Evolutionary conservation across 2,888 invertebrate species (phyloP).

Genomic region (Mesoligia furuncula): DNA sequence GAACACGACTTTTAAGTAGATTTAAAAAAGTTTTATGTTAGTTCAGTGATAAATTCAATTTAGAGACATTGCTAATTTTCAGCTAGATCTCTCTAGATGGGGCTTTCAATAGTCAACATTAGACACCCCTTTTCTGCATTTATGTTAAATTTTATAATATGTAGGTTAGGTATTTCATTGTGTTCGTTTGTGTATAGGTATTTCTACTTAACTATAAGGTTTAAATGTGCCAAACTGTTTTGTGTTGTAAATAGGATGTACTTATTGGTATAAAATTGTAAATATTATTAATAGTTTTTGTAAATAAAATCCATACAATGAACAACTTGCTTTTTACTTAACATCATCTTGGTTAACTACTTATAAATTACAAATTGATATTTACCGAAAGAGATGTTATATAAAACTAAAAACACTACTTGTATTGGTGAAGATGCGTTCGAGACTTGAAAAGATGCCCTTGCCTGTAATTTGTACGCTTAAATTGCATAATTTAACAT

Average conservation of each 20-base stretch:
- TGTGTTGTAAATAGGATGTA: too few relatives aligned
- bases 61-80: background rate
- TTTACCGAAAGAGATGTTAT: background rate
- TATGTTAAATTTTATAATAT: background rate
- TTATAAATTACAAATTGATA: too few relatives aligned
- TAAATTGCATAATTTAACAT: too few relatives aligned
- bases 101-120: background rate
- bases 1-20: too few relatives aligned
- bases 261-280: conserved; percentile 29
- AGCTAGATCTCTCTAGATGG: background rate
- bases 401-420: background rate
- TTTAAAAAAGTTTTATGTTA: background rate
- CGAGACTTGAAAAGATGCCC: background rate
- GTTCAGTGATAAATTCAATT: background rate
- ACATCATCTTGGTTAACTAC: too few relatives aligned
- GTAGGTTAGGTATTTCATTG: too few relatives aligned
- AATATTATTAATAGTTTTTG: conserved; percentile 19
- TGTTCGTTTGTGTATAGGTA: conserved; percentile 1
- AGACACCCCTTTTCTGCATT: background rate
- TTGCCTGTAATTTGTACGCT: too few relatives aligned
- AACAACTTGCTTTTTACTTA: background rate
- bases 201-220: background rate
- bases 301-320: conserved; percentile 34
- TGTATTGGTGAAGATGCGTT: background rate
- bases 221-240: background rate